Evolutionary conservation across 2,888 invertebrate species (phyloP).

Genomic region (Pocota personata): DNA sequence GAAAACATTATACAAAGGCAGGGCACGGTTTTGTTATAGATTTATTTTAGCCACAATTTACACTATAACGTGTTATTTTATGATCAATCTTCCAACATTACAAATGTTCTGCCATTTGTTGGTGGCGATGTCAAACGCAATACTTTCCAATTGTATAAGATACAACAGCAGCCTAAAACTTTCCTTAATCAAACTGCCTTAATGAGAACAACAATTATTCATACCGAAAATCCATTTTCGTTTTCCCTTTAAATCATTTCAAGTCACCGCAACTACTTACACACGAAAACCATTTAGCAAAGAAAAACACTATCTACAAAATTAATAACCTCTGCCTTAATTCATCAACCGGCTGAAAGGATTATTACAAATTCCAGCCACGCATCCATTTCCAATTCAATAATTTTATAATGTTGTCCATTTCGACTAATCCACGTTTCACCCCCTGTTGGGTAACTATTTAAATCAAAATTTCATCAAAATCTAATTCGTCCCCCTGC

Average conservation of each 20-base stretch:
- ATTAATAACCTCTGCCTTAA: constrained; percentile 9
- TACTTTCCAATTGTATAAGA: too few species aligned
- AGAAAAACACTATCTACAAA: constrained; percentile 11
- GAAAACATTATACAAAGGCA: too few species aligned
- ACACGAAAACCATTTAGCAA: neutral
- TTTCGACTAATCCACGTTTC: constrained; percentile 23
- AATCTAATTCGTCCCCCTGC: constrained; percentile 10
- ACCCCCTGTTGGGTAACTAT: constrained; percentile 1
- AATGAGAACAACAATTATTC: neutral
- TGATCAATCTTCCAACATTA: too few species aligned
- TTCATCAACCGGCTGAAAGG: neutral
- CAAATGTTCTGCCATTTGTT: too few species aligned
- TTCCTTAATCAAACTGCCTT: too few species aligned
- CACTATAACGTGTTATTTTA: too few species aligned
- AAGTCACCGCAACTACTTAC: neutral
- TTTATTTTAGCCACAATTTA: too few species aligned
- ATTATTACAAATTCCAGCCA: constrained; percentile 40
- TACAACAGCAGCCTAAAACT: too few species aligned
- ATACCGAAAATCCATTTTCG: neutral
- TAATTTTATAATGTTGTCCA: constrained; percentile 43
- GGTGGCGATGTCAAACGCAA: too few species aligned
- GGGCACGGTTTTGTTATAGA: too few species aligned
- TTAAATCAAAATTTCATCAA: constrained; percentile 50
- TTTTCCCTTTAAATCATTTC: neutral
- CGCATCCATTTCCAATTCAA: constrained; percentile 55